phyloP scores from a whole-genome alignment of 2,797 vertebrate species.

The Peromyscus aztecus region DNA sequence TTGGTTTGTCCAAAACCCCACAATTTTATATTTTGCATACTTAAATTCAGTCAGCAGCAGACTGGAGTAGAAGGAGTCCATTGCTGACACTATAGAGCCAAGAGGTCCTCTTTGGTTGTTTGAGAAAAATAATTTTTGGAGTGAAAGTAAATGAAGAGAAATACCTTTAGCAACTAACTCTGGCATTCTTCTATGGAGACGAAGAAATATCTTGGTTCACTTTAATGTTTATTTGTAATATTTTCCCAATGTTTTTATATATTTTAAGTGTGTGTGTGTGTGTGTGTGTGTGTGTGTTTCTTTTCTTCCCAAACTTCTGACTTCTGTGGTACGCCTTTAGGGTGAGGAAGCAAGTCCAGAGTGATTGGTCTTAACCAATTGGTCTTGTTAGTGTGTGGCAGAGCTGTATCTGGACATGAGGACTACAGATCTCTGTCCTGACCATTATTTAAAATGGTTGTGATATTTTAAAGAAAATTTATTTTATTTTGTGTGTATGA shows the following conservation, averaged over 20 bases:
- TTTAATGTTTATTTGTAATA: neutral
- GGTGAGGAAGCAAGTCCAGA: neutral
- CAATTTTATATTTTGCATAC: neutral
- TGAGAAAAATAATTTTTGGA: neutral
- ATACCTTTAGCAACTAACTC: slow-evolving; percentile 7
- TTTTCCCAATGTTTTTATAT: neutral
- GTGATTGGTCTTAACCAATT: neutral
- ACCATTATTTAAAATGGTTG: neutral
- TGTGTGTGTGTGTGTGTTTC: neutral
- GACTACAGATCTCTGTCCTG: neutral
- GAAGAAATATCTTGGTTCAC: neutral
- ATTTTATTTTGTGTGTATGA: neutral
- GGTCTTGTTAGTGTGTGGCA: neutral
- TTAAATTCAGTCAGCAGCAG: neutral
- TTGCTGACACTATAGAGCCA: neutral
- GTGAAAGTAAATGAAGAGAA: neutral
- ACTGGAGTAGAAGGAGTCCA: neutral
- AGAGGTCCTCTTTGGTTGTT: neutral
- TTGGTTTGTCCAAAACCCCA: neutral
- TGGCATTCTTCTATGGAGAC: neutral
- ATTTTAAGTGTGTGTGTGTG: neutral
- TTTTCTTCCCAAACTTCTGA: neutral
- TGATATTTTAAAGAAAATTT: neutral
- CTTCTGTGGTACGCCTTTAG: neutral
- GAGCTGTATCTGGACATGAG: neutral